These are phyloP conservation scores for Bombus affinis DNA, from an alignment of 1,140 invertebrate species.

Conservation along the genomic window DNA sequence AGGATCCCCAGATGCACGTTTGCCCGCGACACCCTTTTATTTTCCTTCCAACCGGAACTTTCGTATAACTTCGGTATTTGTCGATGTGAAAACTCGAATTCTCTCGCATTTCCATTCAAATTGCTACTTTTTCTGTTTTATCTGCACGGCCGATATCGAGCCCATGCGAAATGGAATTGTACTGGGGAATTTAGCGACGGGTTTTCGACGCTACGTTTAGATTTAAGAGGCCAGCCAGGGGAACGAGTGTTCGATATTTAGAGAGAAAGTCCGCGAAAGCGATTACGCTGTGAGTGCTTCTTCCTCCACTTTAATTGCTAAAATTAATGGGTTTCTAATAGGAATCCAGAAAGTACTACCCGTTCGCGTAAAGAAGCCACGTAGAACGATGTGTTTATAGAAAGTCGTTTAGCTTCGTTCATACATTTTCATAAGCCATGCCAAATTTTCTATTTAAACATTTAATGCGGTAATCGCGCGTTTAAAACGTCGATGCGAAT, in stretches of 20 bases:
- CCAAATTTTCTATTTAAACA: too few species aligned
- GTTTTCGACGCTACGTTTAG: not conserved
- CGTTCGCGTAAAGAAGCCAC: too few species aligned
- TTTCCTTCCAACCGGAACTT: not conserved
- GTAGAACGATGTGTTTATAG: too few species aligned
- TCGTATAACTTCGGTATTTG: slow-evolving; percentile 35
- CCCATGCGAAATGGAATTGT: not conserved
- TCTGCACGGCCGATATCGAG: not conserved
- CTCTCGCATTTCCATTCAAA: slow-evolving; percentile 12
- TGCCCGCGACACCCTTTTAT: not conserved
- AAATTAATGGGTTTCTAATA: too few species aligned
- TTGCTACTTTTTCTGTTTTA: not conserved
- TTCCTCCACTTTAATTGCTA: too few species aligned
- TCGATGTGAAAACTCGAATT: slow-evolving; percentile 24
- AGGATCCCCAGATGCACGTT: slow-evolving; percentile 26
- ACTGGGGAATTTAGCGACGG: not conserved
- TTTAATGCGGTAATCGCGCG: too few species aligned
- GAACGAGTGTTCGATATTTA: not conserved
- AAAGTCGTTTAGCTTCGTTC: too few species aligned
- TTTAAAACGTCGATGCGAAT: too few species aligned
- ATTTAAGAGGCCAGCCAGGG: not conserved
- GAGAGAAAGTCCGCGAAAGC: not conserved
- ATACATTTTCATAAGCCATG: too few species aligned
- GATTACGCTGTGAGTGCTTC: too few species aligned
- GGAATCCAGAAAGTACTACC: too few species aligned